phyloP scores from a whole-genome alignment of 2,113 vertebrate species.

The Phaethornis superciliosus region DNA sequence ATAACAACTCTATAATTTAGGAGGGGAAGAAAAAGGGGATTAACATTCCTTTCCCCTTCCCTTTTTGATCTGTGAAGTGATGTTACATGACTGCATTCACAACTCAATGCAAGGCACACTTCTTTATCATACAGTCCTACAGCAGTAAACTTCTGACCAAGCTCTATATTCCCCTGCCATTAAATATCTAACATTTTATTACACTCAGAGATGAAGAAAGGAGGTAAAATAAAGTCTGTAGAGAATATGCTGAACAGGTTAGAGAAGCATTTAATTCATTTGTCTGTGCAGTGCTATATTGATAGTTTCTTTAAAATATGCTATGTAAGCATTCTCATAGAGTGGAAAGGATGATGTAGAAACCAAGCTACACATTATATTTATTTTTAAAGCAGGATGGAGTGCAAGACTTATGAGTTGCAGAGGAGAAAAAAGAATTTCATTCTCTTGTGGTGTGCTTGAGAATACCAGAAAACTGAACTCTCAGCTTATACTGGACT shows the following conservation, averaged over 20 bases:
- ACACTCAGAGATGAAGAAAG: background rate
- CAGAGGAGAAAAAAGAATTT: background rate
- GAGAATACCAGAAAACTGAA: slow-evolving; percentile 33
- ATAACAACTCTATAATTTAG: background rate
- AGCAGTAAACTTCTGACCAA: background rate
- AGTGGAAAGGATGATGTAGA: background rate
- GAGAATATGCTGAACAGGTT: background rate
- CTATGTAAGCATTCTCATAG: background rate
- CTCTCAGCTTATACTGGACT: background rate
- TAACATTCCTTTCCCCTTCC: background rate
- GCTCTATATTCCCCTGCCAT: background rate
- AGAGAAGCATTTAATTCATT: background rate
- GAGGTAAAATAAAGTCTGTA: background rate
- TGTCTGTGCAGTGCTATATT: background rate
- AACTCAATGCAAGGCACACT: background rate
- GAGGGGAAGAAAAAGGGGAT: rapidly evolving
- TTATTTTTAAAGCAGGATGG: background rate
- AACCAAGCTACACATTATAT: background rate
- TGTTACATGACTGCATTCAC: background rate
- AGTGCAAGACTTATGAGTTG: background rate
- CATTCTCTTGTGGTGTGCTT: background rate
- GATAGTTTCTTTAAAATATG: background rate
- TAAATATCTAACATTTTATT: background rate
- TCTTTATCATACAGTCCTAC: background rate
- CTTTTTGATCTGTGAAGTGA: background rate